phyloP scores from a whole-genome alignment of 2,797 vertebrate genomes.

The Cyprinodon diabolis region DNA sequence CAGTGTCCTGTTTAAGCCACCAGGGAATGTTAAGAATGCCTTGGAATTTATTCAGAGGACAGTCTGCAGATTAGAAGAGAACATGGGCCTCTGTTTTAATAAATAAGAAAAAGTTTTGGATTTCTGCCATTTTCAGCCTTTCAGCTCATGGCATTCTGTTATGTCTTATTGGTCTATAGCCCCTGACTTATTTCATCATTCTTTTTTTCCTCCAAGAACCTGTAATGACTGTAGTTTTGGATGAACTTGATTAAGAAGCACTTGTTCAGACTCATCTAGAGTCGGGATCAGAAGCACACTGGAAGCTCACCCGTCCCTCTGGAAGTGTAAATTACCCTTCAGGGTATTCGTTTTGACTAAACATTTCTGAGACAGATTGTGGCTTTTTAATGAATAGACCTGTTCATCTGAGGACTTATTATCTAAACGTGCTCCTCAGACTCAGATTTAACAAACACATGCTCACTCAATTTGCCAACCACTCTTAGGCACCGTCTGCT shows the following conservation, averaged over 20 bases:
- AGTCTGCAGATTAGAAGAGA: constrained; percentile 50
- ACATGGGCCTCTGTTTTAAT: constrained; percentile 78
- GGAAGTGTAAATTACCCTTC: neutral
- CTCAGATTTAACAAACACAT: neutral
- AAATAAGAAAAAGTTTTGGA: constrained; percentile 76
- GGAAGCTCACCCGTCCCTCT: neutral
- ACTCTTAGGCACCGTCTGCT: neutral
- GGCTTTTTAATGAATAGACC: constrained; percentile 12
- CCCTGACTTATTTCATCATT: neutral
- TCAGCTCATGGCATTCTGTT: constrained; percentile 35
- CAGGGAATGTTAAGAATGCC: constrained; percentile 82
- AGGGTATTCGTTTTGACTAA: constrained; percentile 1
- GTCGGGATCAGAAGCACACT: constrained; percentile 3
- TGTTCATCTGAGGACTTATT: neutral
- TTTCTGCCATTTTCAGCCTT: constrained; percentile 68
- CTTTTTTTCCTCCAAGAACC: neutral
- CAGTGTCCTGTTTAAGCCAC: constrained; percentile 73
- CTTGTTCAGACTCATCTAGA: constrained; percentile 3
- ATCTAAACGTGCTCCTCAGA: constrained; percentile 3
- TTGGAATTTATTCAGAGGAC: constrained; percentile 71
- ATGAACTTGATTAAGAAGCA: constrained; percentile 6
- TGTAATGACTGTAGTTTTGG: neutral
- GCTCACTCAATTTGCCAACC: constrained; percentile 10
- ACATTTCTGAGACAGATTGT: constrained; percentile 15
- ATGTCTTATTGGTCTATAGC: constrained; percentile 3